A percentile compares a stretch with the other conserved stretches of the same genome.
Conservation (phyloP, 2,797 vertebrate species). For the Margarornis squamiger region DNA sequence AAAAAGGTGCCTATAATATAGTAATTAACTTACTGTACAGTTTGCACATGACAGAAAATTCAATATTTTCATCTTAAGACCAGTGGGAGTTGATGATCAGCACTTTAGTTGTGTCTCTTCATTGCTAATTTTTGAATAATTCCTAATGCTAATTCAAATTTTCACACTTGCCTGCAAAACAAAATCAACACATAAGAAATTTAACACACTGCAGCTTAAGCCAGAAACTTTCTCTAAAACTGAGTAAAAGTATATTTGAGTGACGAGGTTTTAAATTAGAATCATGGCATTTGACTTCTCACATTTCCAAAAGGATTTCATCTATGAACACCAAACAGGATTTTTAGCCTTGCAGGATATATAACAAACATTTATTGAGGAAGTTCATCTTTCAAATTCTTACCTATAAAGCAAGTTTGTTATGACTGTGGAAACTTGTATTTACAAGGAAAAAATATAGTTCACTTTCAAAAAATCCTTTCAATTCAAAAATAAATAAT, state of each 20-base stretch:
- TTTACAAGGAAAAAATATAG: slow-evolving; percentile 51
- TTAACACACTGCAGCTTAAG: neutral
- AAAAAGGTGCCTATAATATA: neutral
- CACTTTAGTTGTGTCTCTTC: slow-evolving; percentile 42
- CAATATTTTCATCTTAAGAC: slow-evolving; percentile 31
- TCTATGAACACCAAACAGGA: slow-evolving; percentile 32
- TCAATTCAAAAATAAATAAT: slow-evolving; percentile 64
- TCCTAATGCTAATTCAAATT: neutral
- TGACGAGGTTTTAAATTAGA: neutral
- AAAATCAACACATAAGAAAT: neutral
- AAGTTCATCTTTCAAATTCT: slow-evolving; percentile 50
- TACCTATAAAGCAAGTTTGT: slow-evolving; percentile 39
- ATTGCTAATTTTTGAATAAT: slow-evolving; percentile 18
- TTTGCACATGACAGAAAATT: slow-evolving; percentile 26
- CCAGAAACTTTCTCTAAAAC: neutral
- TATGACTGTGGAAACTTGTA: slow-evolving; percentile 20
- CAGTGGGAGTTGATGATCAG: slow-evolving; percentile 36
- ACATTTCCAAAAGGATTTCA: slow-evolving; percentile 39
- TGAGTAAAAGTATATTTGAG: neutral
- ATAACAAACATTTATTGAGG: slow-evolving; percentile 52
- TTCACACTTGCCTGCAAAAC: neutral
- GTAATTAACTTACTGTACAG: neutral
- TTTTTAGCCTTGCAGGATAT: slow-evolving; percentile 7
- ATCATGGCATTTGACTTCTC: slow-evolving; percentile 40
- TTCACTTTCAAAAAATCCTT: slow-evolving; percentile 58